Evolutionary conservation across 1,140 invertebrate genomes (phyloP).

Genomic region (Trialeurodes vaporariorum): DNA sequence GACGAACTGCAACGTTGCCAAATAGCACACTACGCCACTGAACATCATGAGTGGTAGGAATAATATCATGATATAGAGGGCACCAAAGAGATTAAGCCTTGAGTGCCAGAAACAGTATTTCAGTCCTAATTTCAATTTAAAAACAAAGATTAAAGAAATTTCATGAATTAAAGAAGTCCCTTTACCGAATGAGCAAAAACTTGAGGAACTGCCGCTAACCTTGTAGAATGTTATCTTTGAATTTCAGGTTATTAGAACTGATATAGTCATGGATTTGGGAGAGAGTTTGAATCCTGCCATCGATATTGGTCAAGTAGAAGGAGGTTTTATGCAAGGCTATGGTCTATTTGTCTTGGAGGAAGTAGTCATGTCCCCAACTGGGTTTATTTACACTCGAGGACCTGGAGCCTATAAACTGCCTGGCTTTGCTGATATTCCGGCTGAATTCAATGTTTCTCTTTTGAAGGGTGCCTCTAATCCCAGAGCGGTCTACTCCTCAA

Average conservation of each 20-base stretch:
- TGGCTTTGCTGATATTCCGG: slow-evolving; percentile 77
- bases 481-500: slow-evolving; percentile 86
- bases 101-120: too few relatives aligned
- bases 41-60: too few relatives aligned
- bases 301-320: slow-evolving; percentile 92
- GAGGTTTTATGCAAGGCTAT: slow-evolving; percentile 85
- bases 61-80: too few relatives aligned
- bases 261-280: slow-evolving; percentile 93
- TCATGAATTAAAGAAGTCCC: too few relatives aligned
- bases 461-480: slow-evolving; percentile 78
- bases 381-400: slow-evolving; percentile 67
- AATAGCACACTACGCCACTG: too few relatives aligned
- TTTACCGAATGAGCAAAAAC: too few relatives aligned
- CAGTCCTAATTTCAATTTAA: too few relatives aligned
- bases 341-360: slow-evolving; percentile 87
- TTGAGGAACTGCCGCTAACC: too few relatives aligned
- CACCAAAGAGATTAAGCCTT: too few relatives aligned
- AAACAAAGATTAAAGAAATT: too few relatives aligned
- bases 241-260: slow-evolving; percentile 68
- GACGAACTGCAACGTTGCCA: too few relatives aligned
- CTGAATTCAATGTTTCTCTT: slow-evolving; percentile 84
- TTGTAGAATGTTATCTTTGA: too few relatives aligned
- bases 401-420: slow-evolving; percentile 92
- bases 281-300: slow-evolving; percentile 90
- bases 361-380: slow-evolving; percentile 69